These are phyloP conservation scores for Bombyx mandarina DNA, from an alignment of 1,140 invertebrate genomes.

Conservation along the genomic window DNA sequence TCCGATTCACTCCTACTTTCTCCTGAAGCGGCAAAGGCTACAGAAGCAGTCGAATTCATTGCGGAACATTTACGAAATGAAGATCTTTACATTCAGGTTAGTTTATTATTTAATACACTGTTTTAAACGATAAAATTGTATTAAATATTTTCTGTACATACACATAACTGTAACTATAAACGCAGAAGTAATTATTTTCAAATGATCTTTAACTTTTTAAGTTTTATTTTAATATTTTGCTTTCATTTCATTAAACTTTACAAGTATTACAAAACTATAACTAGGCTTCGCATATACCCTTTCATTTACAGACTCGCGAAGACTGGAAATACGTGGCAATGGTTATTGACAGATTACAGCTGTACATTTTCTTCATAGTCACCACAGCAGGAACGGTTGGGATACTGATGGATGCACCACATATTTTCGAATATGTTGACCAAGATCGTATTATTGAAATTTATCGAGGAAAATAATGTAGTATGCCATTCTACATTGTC, in stretches of 20 bases:
- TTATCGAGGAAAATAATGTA: conserved; percentile 88
- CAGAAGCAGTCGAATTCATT: conserved; percentile 97
- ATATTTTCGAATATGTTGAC: conserved; percentile 99
- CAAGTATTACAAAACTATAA: neutral
- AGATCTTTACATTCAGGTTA: conserved; percentile 96
- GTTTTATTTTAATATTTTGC: too few relatives aligned
- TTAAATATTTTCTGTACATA: too few relatives aligned
- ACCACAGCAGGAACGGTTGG: conserved; percentile 96
- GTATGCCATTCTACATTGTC: too few relatives aligned
- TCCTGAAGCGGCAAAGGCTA: conserved; percentile 94
- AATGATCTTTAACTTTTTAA: too few relatives aligned
- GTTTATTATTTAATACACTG: neutral
- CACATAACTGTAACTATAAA: too few relatives aligned
- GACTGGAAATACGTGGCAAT: conserved; percentile 99
- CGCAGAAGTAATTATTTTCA: too few relatives aligned
- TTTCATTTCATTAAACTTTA: neutral
- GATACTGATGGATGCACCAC: conserved; percentile 98
- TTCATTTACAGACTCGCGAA: conserved; percentile 86
- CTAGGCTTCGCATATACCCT: neutral
- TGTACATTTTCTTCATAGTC: conserved; percentile 98
- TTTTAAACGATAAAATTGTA: too few relatives aligned
- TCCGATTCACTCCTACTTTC: conserved; percentile 91
- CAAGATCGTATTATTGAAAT: conserved; percentile 97
- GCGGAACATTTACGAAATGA: conserved; percentile 97
- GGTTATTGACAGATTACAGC: conserved; percentile 97